Conservation (phyloP, 2,797 vertebrate genomes). For the Sorex maritimensis region DNA sequence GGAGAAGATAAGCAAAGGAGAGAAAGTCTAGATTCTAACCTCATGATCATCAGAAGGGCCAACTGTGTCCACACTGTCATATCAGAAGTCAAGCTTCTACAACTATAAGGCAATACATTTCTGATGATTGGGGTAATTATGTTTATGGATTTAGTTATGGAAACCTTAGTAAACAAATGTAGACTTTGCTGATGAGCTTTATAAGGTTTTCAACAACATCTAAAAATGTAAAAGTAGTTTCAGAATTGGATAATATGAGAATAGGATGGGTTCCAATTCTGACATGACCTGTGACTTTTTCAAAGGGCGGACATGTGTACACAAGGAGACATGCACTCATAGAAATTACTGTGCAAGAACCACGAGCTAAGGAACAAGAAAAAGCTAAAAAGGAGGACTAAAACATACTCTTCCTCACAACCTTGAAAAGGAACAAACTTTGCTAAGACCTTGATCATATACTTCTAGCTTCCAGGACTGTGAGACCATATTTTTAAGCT, state of each 20-base stretch:
- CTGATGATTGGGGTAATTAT: not conserved
- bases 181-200: conserved; percentile 15
- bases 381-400: not conserved
- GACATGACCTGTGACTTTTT: not conserved
- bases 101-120: not conserved
- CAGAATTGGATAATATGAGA: conserved; percentile 47
- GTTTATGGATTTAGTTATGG: not conserved
- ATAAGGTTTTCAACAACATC: not conserved
- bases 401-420: not conserved
- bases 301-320: not conserved
- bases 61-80: not conserved
- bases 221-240: not conserved
- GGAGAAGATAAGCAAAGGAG: not conserved
- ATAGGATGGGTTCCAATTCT: not conserved
- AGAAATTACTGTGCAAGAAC: not conserved
- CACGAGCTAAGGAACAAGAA: not conserved
- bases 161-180: conserved; percentile 9
- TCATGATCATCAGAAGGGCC: not conserved
- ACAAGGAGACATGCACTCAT: not conserved
- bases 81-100: not conserved
- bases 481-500: not conserved
- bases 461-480: conserved; percentile 50
- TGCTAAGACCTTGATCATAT: not conserved
- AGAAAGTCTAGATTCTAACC: not conserved
- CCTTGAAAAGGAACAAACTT: conserved; percentile 10